Conservation (phyloP, 2,888 invertebrate species). For the Agriopis marginaria region DNA sequence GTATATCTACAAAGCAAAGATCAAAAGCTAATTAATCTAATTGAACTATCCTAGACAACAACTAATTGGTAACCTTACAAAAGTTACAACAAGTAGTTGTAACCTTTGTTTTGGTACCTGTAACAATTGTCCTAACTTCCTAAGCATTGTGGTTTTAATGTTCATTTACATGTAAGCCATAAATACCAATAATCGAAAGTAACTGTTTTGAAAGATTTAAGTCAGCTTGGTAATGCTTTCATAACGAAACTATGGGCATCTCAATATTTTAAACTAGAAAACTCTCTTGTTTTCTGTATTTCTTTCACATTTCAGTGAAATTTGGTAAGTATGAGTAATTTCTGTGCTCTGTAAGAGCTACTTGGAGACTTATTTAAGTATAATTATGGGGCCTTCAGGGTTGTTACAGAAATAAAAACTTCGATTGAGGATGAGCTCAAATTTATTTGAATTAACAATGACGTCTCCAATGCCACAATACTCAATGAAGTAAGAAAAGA, state of each 20-base stretch:
- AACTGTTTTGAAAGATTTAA: background rate
- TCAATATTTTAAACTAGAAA: too few relatives aligned
- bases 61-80: constrained; percentile 20
- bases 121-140: background rate
- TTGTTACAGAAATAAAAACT: constrained; percentile 77
- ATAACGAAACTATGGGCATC: too few relatives aligned
- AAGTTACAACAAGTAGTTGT: too few relatives aligned
- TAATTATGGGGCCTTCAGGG: constrained; percentile 50
- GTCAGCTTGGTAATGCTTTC: background rate
- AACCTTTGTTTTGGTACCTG: constrained; percentile 13
- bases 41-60: constrained; percentile 26
- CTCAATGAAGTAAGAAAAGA: constrained; percentile 85
- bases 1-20: constrained; percentile 31
- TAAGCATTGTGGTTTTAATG: background rate
- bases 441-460: constrained; percentile 86
- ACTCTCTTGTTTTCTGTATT: too few relatives aligned
- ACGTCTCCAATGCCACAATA: constrained; percentile 86
- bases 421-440: constrained; percentile 83
- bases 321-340: background rate
- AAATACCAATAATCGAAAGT: background rate
- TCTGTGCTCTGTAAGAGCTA: background rate
- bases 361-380: constrained; percentile 31
- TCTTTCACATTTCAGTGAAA: too few relatives aligned
- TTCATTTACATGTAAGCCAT: background rate
- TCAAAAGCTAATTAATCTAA: constrained; percentile 26